A percentile compares a stretch with the other conserved stretches of the same genome.
These are phyloP conservation scores for Drosophila nebulosa DNA, from an alignment of 1,140 invertebrate genomes.

Conservation along the genomic window DNA sequence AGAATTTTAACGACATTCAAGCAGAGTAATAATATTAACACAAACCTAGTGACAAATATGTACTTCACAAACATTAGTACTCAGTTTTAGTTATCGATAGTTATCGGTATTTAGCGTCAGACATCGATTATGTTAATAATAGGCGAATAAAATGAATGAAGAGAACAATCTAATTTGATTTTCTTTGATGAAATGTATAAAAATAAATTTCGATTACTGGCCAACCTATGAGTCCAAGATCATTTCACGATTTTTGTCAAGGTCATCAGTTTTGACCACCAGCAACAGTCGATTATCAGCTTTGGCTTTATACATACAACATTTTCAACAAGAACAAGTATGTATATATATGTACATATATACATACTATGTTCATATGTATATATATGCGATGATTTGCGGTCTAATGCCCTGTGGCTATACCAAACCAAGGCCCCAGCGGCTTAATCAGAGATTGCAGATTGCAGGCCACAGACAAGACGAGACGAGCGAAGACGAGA, in stretches of 20 bases:
- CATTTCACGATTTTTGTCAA: neutral
- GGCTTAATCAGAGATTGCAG: conserved; percentile 55
- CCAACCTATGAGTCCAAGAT: neutral
- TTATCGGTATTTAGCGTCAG: too few relatives aligned
- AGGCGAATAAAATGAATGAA: too few relatives aligned
- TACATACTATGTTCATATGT: neutral
- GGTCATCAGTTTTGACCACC: neutral
- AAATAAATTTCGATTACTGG: neutral
- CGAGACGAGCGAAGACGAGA: conserved; percentile 23
- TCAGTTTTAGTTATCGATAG: too few relatives aligned
- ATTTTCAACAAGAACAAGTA: conserved; percentile 31
- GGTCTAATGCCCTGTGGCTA: conserved; percentile 41
- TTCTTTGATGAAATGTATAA: neutral
- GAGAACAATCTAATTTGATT: neutral
- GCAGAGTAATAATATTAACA: too few relatives aligned
- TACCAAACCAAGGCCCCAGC: conserved; percentile 22
- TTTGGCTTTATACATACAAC: neutral
- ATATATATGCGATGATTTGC: conserved; percentile 45
- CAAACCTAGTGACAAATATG: too few relatives aligned
- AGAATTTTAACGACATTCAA: too few relatives aligned
- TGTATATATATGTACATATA: neutral
- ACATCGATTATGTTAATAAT: too few relatives aligned
- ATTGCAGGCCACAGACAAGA: conserved; percentile 13
- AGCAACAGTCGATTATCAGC: conserved; percentile 37
- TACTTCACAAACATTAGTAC: too few relatives aligned